phyloP scores from a whole-genome alignment of 2,888 invertebrate species.

The Amiota minor region DNA sequence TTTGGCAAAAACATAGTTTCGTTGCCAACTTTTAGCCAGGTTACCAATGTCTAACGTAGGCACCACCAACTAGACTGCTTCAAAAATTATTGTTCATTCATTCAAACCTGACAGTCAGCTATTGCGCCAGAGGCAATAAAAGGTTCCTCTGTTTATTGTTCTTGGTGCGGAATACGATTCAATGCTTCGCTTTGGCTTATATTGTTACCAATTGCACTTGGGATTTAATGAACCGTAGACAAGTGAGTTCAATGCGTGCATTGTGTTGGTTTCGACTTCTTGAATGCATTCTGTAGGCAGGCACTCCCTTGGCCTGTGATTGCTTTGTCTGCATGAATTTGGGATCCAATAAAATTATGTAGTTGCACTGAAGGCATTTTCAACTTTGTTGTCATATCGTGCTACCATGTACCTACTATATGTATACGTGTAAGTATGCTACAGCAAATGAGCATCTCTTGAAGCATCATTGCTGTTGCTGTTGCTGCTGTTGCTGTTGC shows the following conservation, averaged over 20 bases:
- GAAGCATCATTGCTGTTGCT: conserved; percentile 42
- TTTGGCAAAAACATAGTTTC: conserved; percentile 25
- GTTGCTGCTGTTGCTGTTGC: conserved; percentile 9
- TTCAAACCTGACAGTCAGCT: no score
- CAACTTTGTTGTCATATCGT: neutral
- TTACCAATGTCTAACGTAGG: no score
- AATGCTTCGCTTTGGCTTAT: neutral
- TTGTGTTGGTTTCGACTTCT: conserved; percentile 1
- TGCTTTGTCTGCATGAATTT: neutral
- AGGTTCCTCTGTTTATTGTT: neutral
- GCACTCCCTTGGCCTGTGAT: neutral
- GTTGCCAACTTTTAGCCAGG: conserved; percentile 9
- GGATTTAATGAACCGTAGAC: conserved; percentile 62
- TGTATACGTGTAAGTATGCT: neutral
- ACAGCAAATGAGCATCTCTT: neutral
- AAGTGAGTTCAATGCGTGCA: conserved; percentile 8
- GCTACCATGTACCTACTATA: neutral
- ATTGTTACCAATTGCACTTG: conserved; percentile 51
- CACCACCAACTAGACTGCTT: no score
- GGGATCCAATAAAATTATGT: conserved; percentile 31
- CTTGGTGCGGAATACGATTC: neutral
- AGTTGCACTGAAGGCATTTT: conserved; percentile 26
- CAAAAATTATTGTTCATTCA: no score
- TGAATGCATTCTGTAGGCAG: neutral
- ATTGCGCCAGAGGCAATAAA: no score